Evolutionary conservation across 2,888 invertebrate genomes (phyloP), one percentile per base, ranked within the genome.

Genomic region (Noctua janthina): DNA sequence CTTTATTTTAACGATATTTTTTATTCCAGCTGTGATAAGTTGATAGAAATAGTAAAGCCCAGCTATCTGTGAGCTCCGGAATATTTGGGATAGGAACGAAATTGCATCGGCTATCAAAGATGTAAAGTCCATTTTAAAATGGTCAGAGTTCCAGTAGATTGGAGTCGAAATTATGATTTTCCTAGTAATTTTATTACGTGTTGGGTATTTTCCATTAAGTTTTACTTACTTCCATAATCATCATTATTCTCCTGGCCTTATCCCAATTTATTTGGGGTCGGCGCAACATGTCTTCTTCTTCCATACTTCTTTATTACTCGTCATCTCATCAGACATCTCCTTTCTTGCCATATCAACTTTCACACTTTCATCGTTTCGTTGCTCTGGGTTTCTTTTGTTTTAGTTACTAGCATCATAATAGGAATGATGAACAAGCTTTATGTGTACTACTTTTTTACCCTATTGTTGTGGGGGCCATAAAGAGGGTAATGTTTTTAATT

Each of bases 1-100:
- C 10, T 64, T 17, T n/a, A 59, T 1, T 35, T 17, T 62, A 29
- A 5, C 10, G 3, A 68, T 15, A n/a, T n/a, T 71, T 51, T 74
- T 13, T 1, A 72, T 71, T 73, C 79, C 75, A 20, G 71, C 79
- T 79, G 76, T 82, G 75, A 29, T n/a, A 67, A 29, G 11, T 59
- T 39, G 23, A 69, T 78, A 13, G 43, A 46, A n/a, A 51, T 64
- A 49, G 13, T 29, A 69, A 51, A 4, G 35, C 54, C 81, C 77
- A 86, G 43, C 4, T 35, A 11, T 29, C 35, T 23, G 59, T 77
- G 87, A 78, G 64, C 78, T 62, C 15, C 23, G 23, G 20, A 17
- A 2, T 43, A 59, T 76, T 23, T 74, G 10, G 10, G 13, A 23
- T 66, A 51, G n/a, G 46, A 59, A 35, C 70, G 64, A 46, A 71